Conservation (phyloP, 2,797 vertebrate species). For the Cryptoprocta ferox region DNA sequence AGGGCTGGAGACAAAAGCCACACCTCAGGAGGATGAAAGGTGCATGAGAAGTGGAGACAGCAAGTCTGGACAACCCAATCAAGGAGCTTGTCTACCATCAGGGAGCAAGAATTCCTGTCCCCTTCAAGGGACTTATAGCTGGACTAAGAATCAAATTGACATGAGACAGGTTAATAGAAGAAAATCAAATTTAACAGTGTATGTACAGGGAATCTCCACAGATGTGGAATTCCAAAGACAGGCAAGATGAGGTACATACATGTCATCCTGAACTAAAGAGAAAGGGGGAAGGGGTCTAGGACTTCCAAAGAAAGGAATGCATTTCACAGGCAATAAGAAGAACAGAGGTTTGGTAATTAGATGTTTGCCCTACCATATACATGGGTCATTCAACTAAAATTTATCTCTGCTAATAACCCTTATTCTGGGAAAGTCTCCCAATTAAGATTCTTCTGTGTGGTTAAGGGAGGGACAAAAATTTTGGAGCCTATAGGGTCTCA, state of each 20-base stretch:
- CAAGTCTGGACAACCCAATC: neutral
- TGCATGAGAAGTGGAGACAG: neutral
- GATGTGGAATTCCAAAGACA: neutral
- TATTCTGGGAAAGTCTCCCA: neutral
- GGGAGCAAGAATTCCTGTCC: neutral
- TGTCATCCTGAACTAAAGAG: neutral
- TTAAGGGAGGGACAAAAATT: neutral
- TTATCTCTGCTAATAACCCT: neutral
- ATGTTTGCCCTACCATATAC: neutral
- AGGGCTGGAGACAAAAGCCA: neutral
- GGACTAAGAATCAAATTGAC: neutral
- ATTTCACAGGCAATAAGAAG: neutral
- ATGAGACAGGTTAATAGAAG: neutral
- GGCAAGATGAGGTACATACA: neutral
- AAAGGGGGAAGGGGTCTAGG: neutral
- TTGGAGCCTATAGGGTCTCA: neutral
- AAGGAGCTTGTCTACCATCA: neutral
- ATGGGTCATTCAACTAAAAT: neutral
- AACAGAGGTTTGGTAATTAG: neutral
- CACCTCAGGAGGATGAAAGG: neutral
- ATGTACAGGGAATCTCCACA: neutral
- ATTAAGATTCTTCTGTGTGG: neutral
- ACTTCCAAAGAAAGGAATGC: neutral
- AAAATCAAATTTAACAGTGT: neutral
- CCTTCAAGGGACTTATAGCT: neutral